Evolutionary conservation across 2,888 invertebrate genomes (phyloP), one percentile per base, ranked within the genome.

Genomic region (Eupithecia subfuscata): DNA sequence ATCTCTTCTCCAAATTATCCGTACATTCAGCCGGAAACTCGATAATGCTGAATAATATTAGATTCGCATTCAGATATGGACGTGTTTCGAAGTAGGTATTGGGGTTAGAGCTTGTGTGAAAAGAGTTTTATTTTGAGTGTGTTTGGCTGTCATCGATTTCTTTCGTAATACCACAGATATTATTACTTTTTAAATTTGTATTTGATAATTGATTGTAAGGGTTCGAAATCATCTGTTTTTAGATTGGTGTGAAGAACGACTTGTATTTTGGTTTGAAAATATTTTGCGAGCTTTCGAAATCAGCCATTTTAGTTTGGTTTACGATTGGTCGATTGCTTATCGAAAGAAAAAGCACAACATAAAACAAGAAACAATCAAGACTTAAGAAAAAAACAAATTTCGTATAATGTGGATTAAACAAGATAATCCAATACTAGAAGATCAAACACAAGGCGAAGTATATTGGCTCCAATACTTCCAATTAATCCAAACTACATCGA

Each of bases 21-120:
- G 63, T 14, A 48, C 69, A 71, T 75, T 73, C 69, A 75, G 18
- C 69, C 69, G 68, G 72, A 73, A 76, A 76, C 52, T 67, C n/a
- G 73, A 75, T 72, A 75, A 77, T 71, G 30, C 75, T 70, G 63
- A 64, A 43, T 48, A 30, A 56, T 70, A 75, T 69, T 30, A 30
- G 16, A 65, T 40, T 67, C 40, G 3, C n/a, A 67, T 67, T 40
- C 37, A 60, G 37, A 67, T 11, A 37, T 6, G n/a, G 64, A 22
- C 22, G 22, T 56, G 22, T 56, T 22, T 56, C 22, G 52, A 60
- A 60, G 22, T n/a, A n/a, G n/a, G n/a, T 60, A 6, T 60, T 60
- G 12, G 12, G 60, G 12, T 60, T 25, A 6, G 14, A 60, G 60
- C 11, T 60, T 22, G 6, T 25, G 14, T 25, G 60, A 6, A 0